Conservation (phyloP, 2,797 vertebrate species). For the Oceanodroma leucorhoa region DNA sequence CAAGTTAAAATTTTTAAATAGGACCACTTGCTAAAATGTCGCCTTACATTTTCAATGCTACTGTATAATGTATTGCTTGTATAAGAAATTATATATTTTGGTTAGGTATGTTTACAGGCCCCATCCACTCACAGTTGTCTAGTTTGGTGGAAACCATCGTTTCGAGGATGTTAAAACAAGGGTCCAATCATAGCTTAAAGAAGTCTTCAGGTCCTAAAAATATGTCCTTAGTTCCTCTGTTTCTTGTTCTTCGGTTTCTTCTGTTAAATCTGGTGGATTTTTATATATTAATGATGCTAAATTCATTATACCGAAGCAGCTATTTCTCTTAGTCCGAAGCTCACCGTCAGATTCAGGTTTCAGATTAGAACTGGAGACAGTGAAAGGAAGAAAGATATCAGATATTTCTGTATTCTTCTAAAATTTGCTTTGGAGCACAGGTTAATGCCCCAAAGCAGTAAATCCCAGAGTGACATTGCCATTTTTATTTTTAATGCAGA, state of each 20-base stretch:
- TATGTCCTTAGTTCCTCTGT: not conserved
- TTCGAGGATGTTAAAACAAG: not conserved
- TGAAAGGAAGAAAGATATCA: not conserved
- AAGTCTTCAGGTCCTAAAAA: not conserved
- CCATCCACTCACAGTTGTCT: not conserved
- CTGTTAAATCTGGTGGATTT: not conserved
- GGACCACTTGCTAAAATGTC: not conserved
- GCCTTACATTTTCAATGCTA: not conserved
- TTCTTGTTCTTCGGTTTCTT: not conserved
- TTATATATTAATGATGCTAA: not conserved
- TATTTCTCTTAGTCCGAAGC: not conserved
- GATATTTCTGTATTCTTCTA: not conserved
- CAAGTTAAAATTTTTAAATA: not conserved
- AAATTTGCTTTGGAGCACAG: not conserved
- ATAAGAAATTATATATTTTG: rapidly evolving
- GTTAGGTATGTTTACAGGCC: rapidly evolving
- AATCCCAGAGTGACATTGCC: not conserved
- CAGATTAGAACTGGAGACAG: not conserved
- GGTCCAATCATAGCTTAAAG: not conserved
- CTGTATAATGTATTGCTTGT: not conserved
- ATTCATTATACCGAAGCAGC: not conserved
- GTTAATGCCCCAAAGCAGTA: not conserved
- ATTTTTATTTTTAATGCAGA: not conserved
- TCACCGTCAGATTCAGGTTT: not conserved
- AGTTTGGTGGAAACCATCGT: not conserved